A percentile compares a stretch with the other conserved stretches of the same genome.
These are phyloP conservation scores for Crepidodera aurea DNA, from an alignment of 2,888 invertebrate species.

Conservation along the genomic window DNA sequence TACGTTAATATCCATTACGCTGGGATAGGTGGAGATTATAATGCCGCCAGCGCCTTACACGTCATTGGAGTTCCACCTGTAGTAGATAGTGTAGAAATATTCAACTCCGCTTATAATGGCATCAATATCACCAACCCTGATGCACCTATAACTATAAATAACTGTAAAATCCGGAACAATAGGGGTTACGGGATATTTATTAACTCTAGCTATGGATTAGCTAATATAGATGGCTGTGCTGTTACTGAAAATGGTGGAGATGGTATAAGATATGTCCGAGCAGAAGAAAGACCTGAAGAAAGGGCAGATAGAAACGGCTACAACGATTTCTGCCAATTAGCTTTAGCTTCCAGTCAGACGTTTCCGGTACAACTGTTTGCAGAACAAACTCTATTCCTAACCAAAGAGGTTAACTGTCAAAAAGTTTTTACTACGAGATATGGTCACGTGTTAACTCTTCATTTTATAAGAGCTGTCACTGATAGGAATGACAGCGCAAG, in stretches of 20 bases:
- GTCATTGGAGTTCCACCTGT: conserved; percentile 90
- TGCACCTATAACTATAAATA: conserved; percentile 80
- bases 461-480: conserved; percentile 82
- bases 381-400: conserved; percentile 79
- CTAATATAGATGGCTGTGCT: conserved; percentile 78
- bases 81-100: conserved; percentile 83
- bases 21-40: conserved; percentile 81
- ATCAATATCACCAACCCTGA: conserved; percentile 87
- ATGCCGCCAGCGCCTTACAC: conserved; percentile 84
- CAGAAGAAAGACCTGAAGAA: conserved; percentile 80
- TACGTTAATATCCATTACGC: conserved; percentile 86
- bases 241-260: conserved; percentile 89
- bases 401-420: conserved; percentile 75
- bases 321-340: conserved; percentile 85
- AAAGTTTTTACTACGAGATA: conserved; percentile 81
- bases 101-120: conserved; percentile 91
- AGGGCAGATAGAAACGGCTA: conserved; percentile 78
- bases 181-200: conserved; percentile 88
- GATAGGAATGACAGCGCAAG: conserved; percentile 77
- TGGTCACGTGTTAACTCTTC: conserved; percentile 85
- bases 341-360: conserved; percentile 80
- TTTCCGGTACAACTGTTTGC: conserved; percentile 86
- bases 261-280: conserved; percentile 86
- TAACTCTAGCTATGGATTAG: conserved; percentile 86
- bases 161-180: conserved; percentile 85